These are phyloP conservation scores for Cydia splendana DNA, from an alignment of 1,140 invertebrate genomes.

Conservation along the genomic window DNA sequence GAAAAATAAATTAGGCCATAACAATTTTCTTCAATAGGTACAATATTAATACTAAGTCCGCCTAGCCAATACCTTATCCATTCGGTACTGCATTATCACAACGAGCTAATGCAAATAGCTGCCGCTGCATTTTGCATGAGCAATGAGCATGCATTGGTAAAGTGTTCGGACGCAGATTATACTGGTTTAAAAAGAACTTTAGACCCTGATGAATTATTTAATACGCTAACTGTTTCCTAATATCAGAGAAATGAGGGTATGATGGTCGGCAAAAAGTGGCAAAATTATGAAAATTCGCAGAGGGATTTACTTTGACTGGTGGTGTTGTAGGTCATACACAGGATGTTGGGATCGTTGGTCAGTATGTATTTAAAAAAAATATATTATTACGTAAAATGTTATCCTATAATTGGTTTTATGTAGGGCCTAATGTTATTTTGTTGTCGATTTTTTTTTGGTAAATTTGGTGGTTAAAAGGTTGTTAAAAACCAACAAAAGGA, in stretches of 20 bases:
- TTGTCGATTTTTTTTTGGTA: no score
- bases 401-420: no score
- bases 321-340: no score
- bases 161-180: conserved; percentile 18
- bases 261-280: background rate
- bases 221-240: conserved; percentile 22
- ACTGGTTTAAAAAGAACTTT: conserved; percentile 31
- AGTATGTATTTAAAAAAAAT: no score
- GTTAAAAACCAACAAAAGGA: no score
- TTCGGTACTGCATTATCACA: conserved; percentile 36
- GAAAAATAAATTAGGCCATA: no score
- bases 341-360: no score
- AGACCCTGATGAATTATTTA: conserved; percentile 32
- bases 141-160: conserved; percentile 58
- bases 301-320: no score
- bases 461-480: no score
- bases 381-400: no score
- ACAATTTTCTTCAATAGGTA: no score
- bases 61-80: conserved; percentile 36
- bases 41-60: background rate
- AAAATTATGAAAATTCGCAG: background rate
- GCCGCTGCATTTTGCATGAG: conserved; percentile 59
- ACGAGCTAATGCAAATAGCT: conserved; percentile 47
- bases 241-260: background rate
- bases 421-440: no score